These are phyloP conservation scores for Hylaeus anthracinus DNA, from an alignment of 1,140 invertebrate species.

Conservation along the genomic window DNA sequence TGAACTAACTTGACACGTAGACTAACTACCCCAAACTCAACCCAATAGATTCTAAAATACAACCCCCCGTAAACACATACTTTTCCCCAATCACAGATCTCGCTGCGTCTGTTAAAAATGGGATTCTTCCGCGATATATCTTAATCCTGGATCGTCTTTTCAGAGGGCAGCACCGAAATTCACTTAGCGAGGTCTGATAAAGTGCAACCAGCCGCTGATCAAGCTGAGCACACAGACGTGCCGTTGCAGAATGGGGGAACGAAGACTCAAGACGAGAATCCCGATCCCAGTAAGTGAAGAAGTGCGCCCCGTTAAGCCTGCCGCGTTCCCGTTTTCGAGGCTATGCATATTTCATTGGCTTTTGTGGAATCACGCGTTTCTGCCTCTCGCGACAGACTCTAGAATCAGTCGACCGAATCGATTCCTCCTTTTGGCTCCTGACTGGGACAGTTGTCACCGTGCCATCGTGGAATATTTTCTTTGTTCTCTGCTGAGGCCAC, in stretches of 20 bases:
- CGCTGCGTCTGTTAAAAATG: too few relatives aligned
- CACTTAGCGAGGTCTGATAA: conserved; percentile 78
- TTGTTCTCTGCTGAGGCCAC: too few relatives aligned
- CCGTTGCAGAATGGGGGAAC: conserved; percentile 79
- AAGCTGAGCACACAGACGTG: conserved; percentile 78
- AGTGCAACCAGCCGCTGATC: conserved; percentile 76
- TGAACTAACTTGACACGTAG: too few relatives aligned
- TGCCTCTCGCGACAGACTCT: not conserved
- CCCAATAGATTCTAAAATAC: too few relatives aligned
- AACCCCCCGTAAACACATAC: too few relatives aligned
- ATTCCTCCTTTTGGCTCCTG: not conserved
- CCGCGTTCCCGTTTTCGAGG: too few relatives aligned
- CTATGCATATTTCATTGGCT: too few relatives aligned
- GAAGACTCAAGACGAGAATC: conserved; percentile 79
- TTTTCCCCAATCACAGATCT: too few relatives aligned
- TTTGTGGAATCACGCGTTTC: not conserved
- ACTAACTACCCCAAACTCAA: too few relatives aligned
- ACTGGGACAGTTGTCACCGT: not conserved
- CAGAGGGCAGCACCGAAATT: conserved; percentile 74
- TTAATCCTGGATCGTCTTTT: conserved; percentile 1
- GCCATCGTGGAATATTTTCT: too few relatives aligned
- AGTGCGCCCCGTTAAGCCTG: not conserved
- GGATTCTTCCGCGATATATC: too few relatives aligned
- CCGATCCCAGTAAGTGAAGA: conserved; percentile 72
- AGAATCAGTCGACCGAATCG: not conserved